These are phyloP conservation scores for Adelges cooleyi DNA, from an alignment of 1,140 invertebrate genomes.

Conservation along the genomic window DNA sequence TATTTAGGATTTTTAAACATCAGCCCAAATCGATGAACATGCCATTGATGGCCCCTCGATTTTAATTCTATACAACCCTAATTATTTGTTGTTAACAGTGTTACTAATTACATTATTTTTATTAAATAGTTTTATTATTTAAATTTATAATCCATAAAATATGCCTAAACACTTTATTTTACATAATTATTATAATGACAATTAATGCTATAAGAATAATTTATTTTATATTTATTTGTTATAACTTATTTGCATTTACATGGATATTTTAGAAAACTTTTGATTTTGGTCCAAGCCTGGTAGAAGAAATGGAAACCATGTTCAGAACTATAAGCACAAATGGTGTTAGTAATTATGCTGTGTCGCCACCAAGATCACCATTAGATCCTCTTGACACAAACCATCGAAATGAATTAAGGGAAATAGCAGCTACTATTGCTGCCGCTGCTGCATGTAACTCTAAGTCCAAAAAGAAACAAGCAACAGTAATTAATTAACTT, in stretches of 20 bases:
- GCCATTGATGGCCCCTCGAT: no score
- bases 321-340: conserved; percentile 57
- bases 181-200: background rate
- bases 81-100: no score
- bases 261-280: conserved; percentile 61
- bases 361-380: conserved; percentile 41
- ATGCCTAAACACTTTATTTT: background rate
- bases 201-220: background rate
- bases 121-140: background rate
- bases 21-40: no score
- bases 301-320: conserved; percentile 93
- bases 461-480: conserved; percentile 59
- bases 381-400: conserved; percentile 50
- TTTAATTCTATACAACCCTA: no score
- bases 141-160: no score
- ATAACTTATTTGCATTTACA: conserved; percentile 24
- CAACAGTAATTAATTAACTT: conserved; percentile 47
- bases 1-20: no score
- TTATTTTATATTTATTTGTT: background rate
- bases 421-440: conserved; percentile 43
- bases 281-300: conserved; percentile 82
- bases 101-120: no score
- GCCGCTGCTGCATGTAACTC: conserved; percentile 38
- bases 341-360: conserved; percentile 33
- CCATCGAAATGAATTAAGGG: conserved; percentile 59